Evolutionary conservation across 2,888 invertebrate species (phyloP).

Genomic region (Watsonalla cultraria): DNA sequence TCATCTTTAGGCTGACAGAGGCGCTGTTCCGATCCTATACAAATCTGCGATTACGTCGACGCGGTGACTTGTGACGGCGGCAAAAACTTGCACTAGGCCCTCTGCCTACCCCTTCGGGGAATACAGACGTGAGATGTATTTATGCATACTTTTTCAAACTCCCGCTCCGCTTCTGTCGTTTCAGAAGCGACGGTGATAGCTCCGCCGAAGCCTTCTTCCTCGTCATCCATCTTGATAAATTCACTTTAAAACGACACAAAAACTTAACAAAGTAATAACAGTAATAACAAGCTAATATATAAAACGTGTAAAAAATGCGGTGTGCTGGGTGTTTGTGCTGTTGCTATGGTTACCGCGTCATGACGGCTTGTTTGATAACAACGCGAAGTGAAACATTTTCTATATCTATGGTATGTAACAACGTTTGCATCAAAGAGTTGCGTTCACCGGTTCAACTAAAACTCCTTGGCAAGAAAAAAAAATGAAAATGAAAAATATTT

Average conservation of each 20-base stretch:
- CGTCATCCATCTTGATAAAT: slow-evolving; percentile 39
- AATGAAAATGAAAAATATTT: too few relatives aligned
- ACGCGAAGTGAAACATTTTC: too few relatives aligned
- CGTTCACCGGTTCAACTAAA: too few relatives aligned
- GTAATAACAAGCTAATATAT: slow-evolving; percentile 26
- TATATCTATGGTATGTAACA: neutral
- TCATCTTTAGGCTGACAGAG: too few relatives aligned
- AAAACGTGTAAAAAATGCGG: slow-evolving; percentile 23
- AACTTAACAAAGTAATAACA: slow-evolving; percentile 24
- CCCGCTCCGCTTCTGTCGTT: slow-evolving; percentile 65
- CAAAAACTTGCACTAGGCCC: too few relatives aligned
- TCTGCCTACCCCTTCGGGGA: too few relatives aligned
- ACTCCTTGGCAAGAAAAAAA: too few relatives aligned
- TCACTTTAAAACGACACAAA: slow-evolving; percentile 11
- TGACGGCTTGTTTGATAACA: neutral
- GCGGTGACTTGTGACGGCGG: too few relatives aligned
- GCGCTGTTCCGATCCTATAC: too few relatives aligned
- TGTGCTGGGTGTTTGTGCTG: slow-evolving; percentile 30
- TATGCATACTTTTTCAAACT: slow-evolving; percentile 51
- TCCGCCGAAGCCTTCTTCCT: slow-evolving; percentile 51
- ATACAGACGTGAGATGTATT: neutral
- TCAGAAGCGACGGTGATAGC: slow-evolving; percentile 56
- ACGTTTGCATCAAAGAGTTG: neutral
- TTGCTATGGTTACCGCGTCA: slow-evolving; percentile 32
- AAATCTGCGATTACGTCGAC: too few relatives aligned